Percentiles rank a stretch among this genome's conserved stretches.
Conservation (phyloP, 2,113 vertebrate genomes). For the Lasiurus cinereus region DNA sequence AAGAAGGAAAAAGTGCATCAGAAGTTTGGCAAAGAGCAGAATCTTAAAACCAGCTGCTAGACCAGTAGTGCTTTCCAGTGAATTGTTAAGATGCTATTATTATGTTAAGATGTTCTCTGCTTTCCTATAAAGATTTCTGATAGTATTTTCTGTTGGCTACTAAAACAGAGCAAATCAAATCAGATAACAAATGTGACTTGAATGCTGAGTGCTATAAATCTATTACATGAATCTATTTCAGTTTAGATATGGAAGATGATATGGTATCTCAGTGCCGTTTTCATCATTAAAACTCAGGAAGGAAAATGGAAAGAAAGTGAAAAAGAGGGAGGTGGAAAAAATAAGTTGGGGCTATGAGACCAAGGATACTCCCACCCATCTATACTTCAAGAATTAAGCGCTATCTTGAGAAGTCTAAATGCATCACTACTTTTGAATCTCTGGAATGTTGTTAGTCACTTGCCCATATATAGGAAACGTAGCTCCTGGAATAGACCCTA, state of each 20-base stretch:
- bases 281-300: conserved; percentile 55
- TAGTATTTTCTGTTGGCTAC: conserved; percentile 76
- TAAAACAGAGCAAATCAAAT: conserved; percentile 76
- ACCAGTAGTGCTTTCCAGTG: conserved; percentile 55
- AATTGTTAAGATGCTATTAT: conserved; percentile 72
- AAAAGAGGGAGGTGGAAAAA: not conserved
- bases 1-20: conserved; percentile 39
- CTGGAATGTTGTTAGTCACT: conserved; percentile 64
- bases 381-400: conserved; percentile 57
- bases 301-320: conserved; percentile 16
- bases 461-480: not conserved
- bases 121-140: conserved; percentile 73
- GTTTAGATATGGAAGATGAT: conserved; percentile 71
- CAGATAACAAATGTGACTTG: conserved; percentile 71
- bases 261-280: conserved; percentile 60
- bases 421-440: conserved; percentile 28
- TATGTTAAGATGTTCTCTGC: conserved; percentile 80
- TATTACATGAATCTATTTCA: conserved; percentile 77
- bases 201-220: conserved; percentile 77
- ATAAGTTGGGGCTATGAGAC: conserved; percentile 14
- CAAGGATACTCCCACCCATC: conserved; percentile 26
- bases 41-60: conserved; percentile 64
- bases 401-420: conserved; percentile 5
- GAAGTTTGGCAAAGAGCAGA: conserved; percentile 75
- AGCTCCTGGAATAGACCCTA: not conserved